Evolutionary conservation across 2,797 vertebrate species (phyloP).

Genomic region (Galaxias olidus): DNA sequence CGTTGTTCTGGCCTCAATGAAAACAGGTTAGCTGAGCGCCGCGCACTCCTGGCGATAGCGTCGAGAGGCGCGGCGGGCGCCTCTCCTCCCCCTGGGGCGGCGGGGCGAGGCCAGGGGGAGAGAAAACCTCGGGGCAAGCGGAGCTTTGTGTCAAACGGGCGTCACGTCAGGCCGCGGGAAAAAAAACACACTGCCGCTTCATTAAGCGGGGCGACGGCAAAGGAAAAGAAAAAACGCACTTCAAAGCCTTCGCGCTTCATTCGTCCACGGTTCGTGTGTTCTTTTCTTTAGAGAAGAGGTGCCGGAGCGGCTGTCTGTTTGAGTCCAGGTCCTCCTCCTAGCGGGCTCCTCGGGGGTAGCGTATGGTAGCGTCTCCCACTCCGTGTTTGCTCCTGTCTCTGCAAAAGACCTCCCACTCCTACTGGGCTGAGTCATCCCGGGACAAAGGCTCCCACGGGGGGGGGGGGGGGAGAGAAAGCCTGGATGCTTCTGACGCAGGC

Average conservation of each 20-base stretch:
- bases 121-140: too few species aligned
- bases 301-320: neutral
- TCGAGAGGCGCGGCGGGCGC: slow-evolving; percentile 14
- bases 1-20: slow-evolving; percentile 50
- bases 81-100: too few species aligned
- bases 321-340: slow-evolving; percentile 17
- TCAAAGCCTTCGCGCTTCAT: neutral
- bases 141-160: too few species aligned
- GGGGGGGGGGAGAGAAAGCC: too few species aligned
- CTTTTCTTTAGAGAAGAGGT: slow-evolving; percentile 5
- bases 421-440: slow-evolving; percentile 12
- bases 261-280: neutral
- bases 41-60: slow-evolving; percentile 39
- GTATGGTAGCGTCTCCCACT: slow-evolving; percentile 14
- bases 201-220: too few species aligned
- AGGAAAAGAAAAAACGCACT: too few species aligned
- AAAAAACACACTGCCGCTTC: too few species aligned
- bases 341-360: slow-evolving; percentile 7
- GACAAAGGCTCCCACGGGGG: too few species aligned
- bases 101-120: too few species aligned
- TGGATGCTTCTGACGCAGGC: neutral
- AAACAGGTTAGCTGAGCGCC: slow-evolving; percentile 52
- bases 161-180: too few species aligned
- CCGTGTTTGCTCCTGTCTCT: slow-evolving; percentile 8
- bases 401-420: neutral